Conservation (phyloP, 2,113 vertebrate genomes). For the Balaenoptera acutorostrata region DNA sequence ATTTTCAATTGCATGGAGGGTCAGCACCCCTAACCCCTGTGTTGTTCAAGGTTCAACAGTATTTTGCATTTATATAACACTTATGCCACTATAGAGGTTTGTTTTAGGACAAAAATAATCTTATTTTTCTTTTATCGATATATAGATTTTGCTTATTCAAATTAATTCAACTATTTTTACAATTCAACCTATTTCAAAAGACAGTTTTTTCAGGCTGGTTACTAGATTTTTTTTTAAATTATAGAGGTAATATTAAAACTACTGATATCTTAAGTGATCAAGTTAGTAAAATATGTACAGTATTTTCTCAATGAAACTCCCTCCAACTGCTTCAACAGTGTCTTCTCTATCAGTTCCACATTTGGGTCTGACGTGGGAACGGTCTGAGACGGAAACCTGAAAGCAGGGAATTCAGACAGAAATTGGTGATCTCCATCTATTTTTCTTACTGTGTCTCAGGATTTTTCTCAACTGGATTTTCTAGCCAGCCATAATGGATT, state of each 20-base stretch:
- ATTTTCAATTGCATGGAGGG: no score
- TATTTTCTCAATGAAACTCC: background rate
- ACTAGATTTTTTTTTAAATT: background rate
- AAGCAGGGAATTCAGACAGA: background rate
- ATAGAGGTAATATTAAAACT: background rate
- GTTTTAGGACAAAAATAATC: background rate
- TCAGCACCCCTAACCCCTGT: background rate
- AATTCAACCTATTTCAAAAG: background rate
- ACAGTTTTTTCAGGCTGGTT: background rate
- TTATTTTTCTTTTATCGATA: background rate
- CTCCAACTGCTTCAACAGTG: background rate
- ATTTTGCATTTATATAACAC: no score
- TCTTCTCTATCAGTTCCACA: background rate
- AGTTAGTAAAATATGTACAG: background rate
- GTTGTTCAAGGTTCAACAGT: no score
- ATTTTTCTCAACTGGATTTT: background rate
- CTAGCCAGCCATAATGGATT: background rate
- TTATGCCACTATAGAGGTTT: background rate
- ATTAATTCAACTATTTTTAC: background rate
- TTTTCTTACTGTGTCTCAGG: background rate
- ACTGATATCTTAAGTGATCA: background rate
- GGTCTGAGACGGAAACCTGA: background rate
- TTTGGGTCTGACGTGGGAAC: fast-evolving
- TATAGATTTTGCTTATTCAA: background rate
- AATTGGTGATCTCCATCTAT: background rate